phyloP scores from a whole-genome alignment of 2,113 vertebrate genomes.

The Arothron firmamentum region DNA sequence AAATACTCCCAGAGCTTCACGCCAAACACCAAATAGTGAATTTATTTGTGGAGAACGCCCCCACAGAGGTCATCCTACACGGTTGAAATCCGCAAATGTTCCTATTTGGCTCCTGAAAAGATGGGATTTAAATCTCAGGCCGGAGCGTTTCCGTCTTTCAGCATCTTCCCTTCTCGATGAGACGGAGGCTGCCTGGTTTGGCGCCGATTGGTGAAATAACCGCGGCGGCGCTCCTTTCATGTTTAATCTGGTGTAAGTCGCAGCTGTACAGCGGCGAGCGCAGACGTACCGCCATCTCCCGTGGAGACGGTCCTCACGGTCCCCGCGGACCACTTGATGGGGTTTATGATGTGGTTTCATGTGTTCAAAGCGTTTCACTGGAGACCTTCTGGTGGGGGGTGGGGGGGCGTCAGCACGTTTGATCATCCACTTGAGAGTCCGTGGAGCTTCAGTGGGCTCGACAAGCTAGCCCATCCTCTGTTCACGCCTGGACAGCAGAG shows the following conservation, averaged over 20 bases:
- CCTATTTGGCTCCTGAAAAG: too few relatives aligned
- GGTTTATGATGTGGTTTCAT: slow-evolving; percentile 49
- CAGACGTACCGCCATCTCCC: background rate
- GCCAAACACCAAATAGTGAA: too few relatives aligned
- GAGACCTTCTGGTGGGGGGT: slow-evolving; percentile 24
- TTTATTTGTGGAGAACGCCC: too few relatives aligned
- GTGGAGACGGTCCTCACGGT: slow-evolving; percentile 7
- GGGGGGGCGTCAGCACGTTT: slow-evolving; percentile 31
- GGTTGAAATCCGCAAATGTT: too few relatives aligned
- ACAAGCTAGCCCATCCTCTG: slow-evolving; percentile 20
- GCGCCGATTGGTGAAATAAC: slow-evolving; percentile 27
- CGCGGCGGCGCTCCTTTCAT: background rate
- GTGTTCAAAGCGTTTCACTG: slow-evolving; percentile 58
- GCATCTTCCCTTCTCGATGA: too few relatives aligned
- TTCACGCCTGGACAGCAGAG: slow-evolving; percentile 8
- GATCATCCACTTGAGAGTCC: slow-evolving; percentile 42
- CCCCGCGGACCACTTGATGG: slow-evolving; percentile 39
- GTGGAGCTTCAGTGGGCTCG: slow-evolving; percentile 20
- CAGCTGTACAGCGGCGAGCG: background rate
- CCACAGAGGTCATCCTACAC: too few relatives aligned
- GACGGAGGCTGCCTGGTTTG: background rate
- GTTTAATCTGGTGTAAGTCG: too few relatives aligned
- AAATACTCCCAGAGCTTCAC: too few relatives aligned
- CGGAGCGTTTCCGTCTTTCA: too few relatives aligned
- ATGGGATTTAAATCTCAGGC: too few relatives aligned